Evolutionary conservation across 2,888 invertebrate species (phyloP).

Genomic region (Cheilosia soror): DNA sequence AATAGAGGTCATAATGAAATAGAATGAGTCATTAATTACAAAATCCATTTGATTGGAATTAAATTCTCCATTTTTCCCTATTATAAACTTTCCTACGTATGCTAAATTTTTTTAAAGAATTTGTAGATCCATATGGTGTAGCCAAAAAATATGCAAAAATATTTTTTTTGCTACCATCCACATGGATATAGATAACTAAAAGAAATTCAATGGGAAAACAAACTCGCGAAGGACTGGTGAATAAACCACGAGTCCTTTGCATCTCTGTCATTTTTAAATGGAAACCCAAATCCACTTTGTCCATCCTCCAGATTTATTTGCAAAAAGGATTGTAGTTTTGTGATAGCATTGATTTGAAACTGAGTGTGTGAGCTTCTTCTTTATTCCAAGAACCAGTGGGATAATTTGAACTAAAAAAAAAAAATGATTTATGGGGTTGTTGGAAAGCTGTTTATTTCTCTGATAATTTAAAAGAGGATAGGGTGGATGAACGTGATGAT

Average conservation of each 20-base stretch:
- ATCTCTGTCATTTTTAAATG: conserved; percentile 42
- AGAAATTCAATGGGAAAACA: background rate
- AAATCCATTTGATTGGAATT: too few species aligned
- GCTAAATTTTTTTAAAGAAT: too few species aligned
- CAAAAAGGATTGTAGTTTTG: background rate
- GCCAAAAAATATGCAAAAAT: background rate
- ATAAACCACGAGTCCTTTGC: conserved; percentile 25
- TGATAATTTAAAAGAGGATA: background rate
- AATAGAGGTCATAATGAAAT: background rate
- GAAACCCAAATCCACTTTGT: conserved; percentile 34
- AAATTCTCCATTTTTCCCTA: too few species aligned
- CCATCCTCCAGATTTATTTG: background rate
- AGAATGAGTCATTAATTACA: background rate
- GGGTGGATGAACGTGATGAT: conserved; percentile 38
- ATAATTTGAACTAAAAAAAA: too few species aligned
- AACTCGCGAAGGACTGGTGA: background rate
- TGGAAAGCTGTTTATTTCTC: conserved; percentile 48
- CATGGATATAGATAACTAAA: background rate
- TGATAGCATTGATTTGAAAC: background rate
- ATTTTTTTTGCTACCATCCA: background rate
- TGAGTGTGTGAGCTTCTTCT: too few species aligned
- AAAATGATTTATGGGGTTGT: background rate
- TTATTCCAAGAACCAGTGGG: too few species aligned
- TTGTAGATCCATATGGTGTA: too few species aligned
- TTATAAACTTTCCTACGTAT: too few species aligned